Evolutionary conservation across 1,140 invertebrate genomes (phyloP).

Genomic region (Anthonomus grandis): DNA sequence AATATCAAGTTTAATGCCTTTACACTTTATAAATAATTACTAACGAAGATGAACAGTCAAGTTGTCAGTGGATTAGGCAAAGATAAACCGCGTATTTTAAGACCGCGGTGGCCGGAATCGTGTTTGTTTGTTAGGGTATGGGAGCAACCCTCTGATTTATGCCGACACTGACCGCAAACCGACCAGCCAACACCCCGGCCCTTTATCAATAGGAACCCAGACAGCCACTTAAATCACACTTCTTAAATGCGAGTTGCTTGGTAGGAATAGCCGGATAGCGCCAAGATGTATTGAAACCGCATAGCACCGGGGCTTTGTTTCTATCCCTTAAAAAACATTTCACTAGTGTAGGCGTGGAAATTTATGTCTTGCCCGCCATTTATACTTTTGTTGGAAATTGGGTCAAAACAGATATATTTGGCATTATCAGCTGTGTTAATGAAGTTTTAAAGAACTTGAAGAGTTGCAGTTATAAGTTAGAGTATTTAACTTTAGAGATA

Average conservation of each 20-base stretch:
- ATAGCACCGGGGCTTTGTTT: slow-evolving; percentile 17
- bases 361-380: not conserved
- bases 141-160: slow-evolving; percentile 28
- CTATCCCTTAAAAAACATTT: not conserved
- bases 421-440: no score
- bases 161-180: slow-evolving; percentile 15
- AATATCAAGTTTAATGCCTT: no score
- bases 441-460: no score
- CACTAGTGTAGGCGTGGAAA: not conserved
- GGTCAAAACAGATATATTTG: not conserved
- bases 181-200: slow-evolving; percentile 10
- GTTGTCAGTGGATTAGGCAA: slow-evolving; percentile 14
- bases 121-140: slow-evolving; percentile 17
- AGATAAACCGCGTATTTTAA: slow-evolving; percentile 12
- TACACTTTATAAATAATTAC: no score
- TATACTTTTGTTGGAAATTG: not conserved
- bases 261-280: slow-evolving; percentile 11
- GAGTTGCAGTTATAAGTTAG: no score
- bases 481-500: no score
- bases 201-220: slow-evolving; percentile 21
- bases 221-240: slow-evolving; percentile 23
- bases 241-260: slow-evolving; percentile 21
- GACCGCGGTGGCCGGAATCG: slow-evolving; percentile 9
- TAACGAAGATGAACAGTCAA: no score
- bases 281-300: slow-evolving; percentile 28